Conservation (phyloP, 2,888 invertebrate genomes). For the Ormia ochracea region DNA sequence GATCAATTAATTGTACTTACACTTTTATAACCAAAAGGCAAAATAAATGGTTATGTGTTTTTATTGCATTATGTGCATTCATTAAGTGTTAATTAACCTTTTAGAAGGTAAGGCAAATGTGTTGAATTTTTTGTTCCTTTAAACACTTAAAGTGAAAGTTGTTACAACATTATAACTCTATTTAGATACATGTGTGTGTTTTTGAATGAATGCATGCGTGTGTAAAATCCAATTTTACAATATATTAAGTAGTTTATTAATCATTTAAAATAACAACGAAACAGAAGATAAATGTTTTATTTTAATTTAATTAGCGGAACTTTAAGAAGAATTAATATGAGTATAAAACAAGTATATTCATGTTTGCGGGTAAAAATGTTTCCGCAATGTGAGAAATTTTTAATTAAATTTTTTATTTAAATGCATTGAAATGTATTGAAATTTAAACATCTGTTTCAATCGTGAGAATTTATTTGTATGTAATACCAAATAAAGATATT, state of each 20-base stretch:
- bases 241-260: slow-evolving; percentile 5
- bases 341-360: background rate
- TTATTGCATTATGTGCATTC: no score
- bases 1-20: no score
- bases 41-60: no score
- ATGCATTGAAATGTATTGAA: slow-evolving; percentile 42
- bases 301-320: slow-evolving; percentile 39
- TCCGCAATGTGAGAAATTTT: slow-evolving; percentile 47
- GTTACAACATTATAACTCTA: slow-evolving; percentile 21
- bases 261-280: slow-evolving; percentile 16
- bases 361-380: slow-evolving; percentile 19
- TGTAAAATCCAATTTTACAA: slow-evolving; percentile 17
- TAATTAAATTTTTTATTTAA: slow-evolving; percentile 11
- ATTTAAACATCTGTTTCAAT: slow-evolving; percentile 46
- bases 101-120: slow-evolving; percentile 22
- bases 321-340: slow-evolving; percentile 7
- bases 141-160: slow-evolving; percentile 42
- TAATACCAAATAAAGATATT: slow-evolving; percentile 22
- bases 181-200: no score
- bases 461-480: background rate
- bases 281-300: background rate
- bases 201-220: no score
- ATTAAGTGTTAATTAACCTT: slow-evolving; percentile 1
- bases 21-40: no score
- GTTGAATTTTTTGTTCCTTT: background rate